Evolutionary conservation across 2,888 invertebrate species (phyloP), one percentile per base, ranked within the genome.

Genomic region (Tetragonula carbonaria): DNA sequence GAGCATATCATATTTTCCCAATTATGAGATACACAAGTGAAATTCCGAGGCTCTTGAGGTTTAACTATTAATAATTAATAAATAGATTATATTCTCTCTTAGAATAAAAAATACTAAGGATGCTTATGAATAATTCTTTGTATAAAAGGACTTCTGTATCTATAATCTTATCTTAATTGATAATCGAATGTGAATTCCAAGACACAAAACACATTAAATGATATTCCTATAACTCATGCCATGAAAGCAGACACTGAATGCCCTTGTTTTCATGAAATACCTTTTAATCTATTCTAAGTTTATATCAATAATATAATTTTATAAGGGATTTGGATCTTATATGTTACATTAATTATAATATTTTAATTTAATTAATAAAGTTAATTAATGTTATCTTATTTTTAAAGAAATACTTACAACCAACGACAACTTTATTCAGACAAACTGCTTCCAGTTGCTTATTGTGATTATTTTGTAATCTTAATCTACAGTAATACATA

Each of bases 1-100:
- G 96, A 95, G 92, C 98, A 98, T 21, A 96, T 96, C 88, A 98
- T 95, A 90, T 96, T 96, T 75, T 97, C 96, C 95, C 97, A 97
- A 93, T 98, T 97, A 86, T 96, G 95, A 18, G 97, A 97, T 72
- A 96, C 94, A 92, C 98, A 98, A 50, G 95, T 95, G 91, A 98
- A 98, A 93, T 97, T 96, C 14, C 95, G 94, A 4, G 97, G 96
- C 88, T 95, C 94, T 82, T 95, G 93, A 0, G 98, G 98, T 77
- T 95, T 95, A 63, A 93, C 96, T 96, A 92, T 71, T 78, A 86
- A 85, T 57, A 50, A 78, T 55, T 18, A 45, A 55, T 66, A 33
- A 55, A 72, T 73, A 28, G 16, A 28, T 28, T 62, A 62, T 50
- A 50, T n/a, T 50, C 6, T 13, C 4, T 62, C 21, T 38, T 65